Percentiles rank a stretch among this genome's conserved stretches.
phyloP scores from a whole-genome alignment of 2,888 invertebrate genomes.

The Drosophila falleni region DNA sequence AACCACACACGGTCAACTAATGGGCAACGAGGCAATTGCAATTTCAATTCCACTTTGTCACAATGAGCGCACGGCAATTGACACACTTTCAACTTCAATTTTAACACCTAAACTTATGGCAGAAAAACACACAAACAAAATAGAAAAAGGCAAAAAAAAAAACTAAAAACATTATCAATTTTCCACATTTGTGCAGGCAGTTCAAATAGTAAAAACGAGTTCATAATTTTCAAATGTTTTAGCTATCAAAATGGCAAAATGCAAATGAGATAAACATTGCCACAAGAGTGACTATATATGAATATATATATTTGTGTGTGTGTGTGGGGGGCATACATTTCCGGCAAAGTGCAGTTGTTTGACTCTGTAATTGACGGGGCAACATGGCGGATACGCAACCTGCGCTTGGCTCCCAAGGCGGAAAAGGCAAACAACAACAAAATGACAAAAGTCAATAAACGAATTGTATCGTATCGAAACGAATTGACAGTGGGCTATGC shows the following conservation, averaged over 20 bases:
- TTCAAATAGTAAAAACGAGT: constrained; percentile 43
- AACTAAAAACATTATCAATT: constrained; percentile 20
- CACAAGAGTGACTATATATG: constrained; percentile 3
- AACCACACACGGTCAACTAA: constrained; percentile 39
- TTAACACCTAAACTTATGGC: constrained; percentile 65
- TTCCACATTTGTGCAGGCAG: constrained; percentile 55
- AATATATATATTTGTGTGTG: constrained; percentile 1
- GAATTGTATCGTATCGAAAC: constrained; percentile 35
- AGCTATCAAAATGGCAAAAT: constrained; percentile 54
- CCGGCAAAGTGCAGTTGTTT: constrained; percentile 65
- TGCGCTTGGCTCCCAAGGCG: constrained; percentile 30
- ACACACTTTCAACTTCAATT: constrained; percentile 59
- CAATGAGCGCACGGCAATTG: constrained; percentile 62
- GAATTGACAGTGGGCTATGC: not conserved
- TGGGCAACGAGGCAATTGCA: constrained; percentile 41
- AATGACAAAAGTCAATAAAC: constrained; percentile 67
- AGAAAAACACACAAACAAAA: constrained; percentile 16
- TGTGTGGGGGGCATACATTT: constrained; percentile 59
- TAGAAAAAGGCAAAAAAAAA: not conserved
- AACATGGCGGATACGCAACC: constrained; percentile 73
- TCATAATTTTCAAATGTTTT: constrained; percentile 52
- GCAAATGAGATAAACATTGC: constrained; percentile 56
- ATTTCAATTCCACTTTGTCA: constrained; percentile 43
- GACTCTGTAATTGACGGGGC: constrained; percentile 49
- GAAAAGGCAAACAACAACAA: constrained; percentile 47